Evolutionary conservation across 2,888 invertebrate species (phyloP).

Genomic region (Lymantria dispar): DNA sequence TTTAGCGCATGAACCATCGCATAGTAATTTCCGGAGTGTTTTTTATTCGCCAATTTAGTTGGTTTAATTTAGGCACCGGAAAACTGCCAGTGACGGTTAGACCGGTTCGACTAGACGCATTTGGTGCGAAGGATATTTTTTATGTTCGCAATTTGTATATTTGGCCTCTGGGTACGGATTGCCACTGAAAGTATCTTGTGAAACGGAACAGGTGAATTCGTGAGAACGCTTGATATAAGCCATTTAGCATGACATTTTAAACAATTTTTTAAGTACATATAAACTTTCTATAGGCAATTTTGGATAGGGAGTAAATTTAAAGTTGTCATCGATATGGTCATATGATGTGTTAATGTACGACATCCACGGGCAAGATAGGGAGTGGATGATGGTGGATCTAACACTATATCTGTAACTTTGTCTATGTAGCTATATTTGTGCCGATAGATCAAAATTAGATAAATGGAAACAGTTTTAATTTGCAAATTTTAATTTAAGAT

Average conservation of each 20-base stretch:
- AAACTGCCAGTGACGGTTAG: conserved; percentile 54
- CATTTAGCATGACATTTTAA: neutral
- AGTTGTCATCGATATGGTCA: no score
- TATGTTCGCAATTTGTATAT: conserved; percentile 42
- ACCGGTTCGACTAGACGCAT: conserved; percentile 53
- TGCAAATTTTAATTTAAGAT: no score
- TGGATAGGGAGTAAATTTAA: no score
- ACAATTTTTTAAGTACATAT: neutral
- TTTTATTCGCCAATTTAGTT: conserved; percentile 51
- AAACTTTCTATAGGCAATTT: no score
- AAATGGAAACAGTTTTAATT: no score
- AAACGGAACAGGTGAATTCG: conserved; percentile 42
- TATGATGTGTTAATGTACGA: no score
- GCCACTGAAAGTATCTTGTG: conserved; percentile 36
- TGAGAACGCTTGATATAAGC: conserved; percentile 16
- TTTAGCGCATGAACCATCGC: conserved; percentile 37
- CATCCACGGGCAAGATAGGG: no score
- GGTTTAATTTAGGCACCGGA: conserved; percentile 56
- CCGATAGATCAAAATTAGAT: no score
- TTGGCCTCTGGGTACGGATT: conserved; percentile 46
- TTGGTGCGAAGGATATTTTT: conserved; percentile 57
- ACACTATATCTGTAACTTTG: no score
- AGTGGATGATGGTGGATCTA: no score
- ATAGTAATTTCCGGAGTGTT: conserved; percentile 58
- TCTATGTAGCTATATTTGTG: no score